Percentiles rank a stretch among this genome's conserved stretches.
phyloP scores from a whole-genome alignment of 1,140 invertebrate genomes.

The Eurosta solidaginis region DNA sequence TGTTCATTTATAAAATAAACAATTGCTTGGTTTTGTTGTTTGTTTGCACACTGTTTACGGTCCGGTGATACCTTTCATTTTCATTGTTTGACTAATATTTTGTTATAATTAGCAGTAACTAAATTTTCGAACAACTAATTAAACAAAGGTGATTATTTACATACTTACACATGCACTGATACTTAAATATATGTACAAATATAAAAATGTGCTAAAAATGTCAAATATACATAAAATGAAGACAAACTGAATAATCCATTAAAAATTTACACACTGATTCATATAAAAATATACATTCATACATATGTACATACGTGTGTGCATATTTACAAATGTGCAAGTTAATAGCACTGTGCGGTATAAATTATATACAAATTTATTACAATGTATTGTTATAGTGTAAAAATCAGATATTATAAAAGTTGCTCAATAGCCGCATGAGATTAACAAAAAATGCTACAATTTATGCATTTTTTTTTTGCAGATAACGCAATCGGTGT shows the following conservation, averaged over 20 bases:
- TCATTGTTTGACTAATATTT: background rate
- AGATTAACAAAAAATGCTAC: background rate
- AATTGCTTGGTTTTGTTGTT: background rate
- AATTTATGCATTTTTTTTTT: conserved; percentile 27
- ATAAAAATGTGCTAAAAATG: background rate
- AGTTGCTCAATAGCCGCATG: background rate
- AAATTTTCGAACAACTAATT: background rate
- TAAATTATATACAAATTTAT: no score
- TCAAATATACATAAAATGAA: background rate
- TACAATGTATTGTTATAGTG: background rate
- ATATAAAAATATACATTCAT: background rate
- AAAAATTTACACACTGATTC: background rate
- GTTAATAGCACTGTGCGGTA: background rate
- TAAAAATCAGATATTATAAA: background rate
- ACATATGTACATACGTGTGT: background rate
- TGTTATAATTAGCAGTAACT: background rate
- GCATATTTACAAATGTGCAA: background rate
- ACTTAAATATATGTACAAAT: no score
- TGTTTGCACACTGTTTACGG: background rate
- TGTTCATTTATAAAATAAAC: background rate
- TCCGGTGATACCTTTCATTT: background rate
- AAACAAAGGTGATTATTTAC: background rate
- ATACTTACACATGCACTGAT: no score
- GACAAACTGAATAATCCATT: background rate
- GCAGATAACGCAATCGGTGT: conserved; percentile 41